Evolutionary conservation across 1,140 invertebrate genomes (phyloP).

Genomic region (Aphis gossypii): DNA sequence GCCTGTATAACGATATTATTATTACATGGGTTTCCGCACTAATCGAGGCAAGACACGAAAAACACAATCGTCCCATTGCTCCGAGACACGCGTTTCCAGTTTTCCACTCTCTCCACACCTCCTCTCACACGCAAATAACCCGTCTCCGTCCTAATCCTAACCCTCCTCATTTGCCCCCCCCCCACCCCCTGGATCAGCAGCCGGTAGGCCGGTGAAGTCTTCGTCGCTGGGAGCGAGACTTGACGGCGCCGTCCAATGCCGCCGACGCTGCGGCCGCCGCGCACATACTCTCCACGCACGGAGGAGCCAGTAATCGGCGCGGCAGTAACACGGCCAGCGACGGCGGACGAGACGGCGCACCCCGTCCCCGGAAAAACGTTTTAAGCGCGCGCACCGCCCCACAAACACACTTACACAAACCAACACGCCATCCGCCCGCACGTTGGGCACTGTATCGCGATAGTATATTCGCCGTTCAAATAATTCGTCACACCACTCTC

Average conservation of each 20-base stretch:
- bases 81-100: background rate
- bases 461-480: background rate
- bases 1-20: too few relatives aligned
- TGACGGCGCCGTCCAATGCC: slow-evolving; percentile 19
- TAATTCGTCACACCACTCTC: too few relatives aligned
- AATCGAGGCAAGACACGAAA: too few relatives aligned
- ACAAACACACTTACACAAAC: background rate
- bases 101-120: background rate
- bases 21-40: too few relatives aligned
- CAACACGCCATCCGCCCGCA: background rate
- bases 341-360: background rate
- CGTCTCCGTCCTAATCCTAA: too few relatives aligned
- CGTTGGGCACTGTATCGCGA: background rate
- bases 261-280: background rate
- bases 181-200: background rate
- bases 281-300: background rate
- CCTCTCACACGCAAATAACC: too few relatives aligned
- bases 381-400: background rate
- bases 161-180: too few relatives aligned
- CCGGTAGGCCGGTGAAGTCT: slow-evolving; percentile 49
- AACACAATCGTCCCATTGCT: too few relatives aligned
- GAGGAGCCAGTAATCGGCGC: background rate
- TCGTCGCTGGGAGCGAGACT: slow-evolving; percentile 55
- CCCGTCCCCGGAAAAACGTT: slow-evolving; percentile 8
- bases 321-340: background rate